phyloP scores from a whole-genome alignment of 2,113 vertebrate genomes.

The Baryphthengus martii region DNA sequence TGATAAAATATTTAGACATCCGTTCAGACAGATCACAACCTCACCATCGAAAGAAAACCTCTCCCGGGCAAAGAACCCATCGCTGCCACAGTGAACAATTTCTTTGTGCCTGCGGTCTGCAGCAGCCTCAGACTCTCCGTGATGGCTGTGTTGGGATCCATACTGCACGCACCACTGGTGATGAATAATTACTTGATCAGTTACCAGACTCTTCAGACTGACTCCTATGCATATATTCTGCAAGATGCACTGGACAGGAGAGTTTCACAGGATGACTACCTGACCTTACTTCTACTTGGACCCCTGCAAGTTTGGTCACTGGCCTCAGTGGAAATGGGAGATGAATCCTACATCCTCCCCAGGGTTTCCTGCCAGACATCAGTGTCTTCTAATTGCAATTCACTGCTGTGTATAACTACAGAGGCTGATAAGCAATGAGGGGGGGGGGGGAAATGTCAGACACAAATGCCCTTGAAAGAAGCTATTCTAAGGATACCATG shows the following conservation, averaged over 20 bases:
- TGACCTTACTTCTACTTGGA: not conserved
- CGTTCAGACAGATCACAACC: not conserved
- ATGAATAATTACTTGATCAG: not conserved
- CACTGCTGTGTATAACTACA: not conserved
- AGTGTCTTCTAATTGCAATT: not conserved
- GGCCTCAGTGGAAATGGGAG: not conserved
- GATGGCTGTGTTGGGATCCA: not conserved
- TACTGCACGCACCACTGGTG: not conserved
- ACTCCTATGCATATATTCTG: not conserved
- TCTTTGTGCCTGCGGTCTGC: not conserved
- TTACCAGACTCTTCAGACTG: not conserved
- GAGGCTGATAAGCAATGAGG: not conserved
- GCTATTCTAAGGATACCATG: not conserved
- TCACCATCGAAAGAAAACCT: not conserved
- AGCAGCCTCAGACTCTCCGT: not conserved
- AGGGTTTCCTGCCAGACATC: not conserved
- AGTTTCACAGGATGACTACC: not conserved
- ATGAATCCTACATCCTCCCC: not conserved
- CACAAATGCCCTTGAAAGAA: not conserved
- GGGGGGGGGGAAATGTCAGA: not conserved
- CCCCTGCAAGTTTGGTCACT: not conserved
- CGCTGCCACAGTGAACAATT: accelerated
- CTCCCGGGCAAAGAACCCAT: not conserved
- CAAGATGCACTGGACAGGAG: not conserved
- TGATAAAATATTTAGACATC: not conserved